A percentile compares a stretch with the other conserved stretches of the same genome.
Conservation (phyloP, 2,113 vertebrate genomes). For the Baryphthengus martii region DNA sequence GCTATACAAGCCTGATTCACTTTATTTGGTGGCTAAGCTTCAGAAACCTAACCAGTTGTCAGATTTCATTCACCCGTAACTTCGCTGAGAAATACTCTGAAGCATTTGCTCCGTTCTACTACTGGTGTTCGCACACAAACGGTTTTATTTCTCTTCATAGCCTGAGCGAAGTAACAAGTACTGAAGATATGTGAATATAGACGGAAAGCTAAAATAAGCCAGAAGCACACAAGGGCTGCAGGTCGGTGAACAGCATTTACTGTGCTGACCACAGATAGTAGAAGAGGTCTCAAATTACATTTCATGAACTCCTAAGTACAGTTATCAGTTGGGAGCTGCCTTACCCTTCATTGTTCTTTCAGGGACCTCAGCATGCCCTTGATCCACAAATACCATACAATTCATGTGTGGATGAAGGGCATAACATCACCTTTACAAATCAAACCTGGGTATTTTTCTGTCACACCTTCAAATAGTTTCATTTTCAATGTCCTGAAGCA, state of each 20-base stretch:
- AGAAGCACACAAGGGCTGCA: neutral
- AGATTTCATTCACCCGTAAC: neutral
- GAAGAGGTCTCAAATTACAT: constrained; percentile 41
- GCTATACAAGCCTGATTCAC: neutral
- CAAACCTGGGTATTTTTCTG: neutral
- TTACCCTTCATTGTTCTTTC: constrained; percentile 48
- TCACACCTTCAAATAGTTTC: neutral
- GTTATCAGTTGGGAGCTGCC: neutral
- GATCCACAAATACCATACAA: neutral
- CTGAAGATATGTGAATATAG: neutral
- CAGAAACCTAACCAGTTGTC: neutral
- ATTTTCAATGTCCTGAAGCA: neutral
- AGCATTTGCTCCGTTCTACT: neutral
- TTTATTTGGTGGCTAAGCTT: neutral
- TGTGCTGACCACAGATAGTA: neutral
- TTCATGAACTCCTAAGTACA: neutral
- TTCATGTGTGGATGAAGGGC: neutral
- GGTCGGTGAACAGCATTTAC: neutral
- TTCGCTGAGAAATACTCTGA: neutral
- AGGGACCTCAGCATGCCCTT: constrained; percentile 12
- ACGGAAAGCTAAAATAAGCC: neutral
- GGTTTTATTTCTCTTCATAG: neutral
- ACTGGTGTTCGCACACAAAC: neutral
- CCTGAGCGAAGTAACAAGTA: neutral
- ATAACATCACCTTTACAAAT: neutral